Percentiles rank a stretch among this genome's conserved stretches.
Evolutionary conservation across 2,888 invertebrate species (phyloP).

Genomic region (Hesperia comma): DNA sequence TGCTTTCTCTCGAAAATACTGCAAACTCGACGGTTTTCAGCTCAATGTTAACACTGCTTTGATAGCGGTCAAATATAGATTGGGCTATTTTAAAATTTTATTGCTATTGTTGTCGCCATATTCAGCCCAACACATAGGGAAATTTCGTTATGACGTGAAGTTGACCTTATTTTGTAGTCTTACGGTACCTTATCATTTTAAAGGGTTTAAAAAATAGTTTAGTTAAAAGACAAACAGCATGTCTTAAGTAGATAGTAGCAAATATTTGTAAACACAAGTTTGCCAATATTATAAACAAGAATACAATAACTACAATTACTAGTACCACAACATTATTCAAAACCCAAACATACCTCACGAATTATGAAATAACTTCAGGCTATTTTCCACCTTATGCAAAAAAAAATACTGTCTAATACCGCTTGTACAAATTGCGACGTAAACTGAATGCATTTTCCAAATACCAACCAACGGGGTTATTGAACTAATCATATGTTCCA

Average conservation of each 20-base stretch:
- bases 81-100: slow-evolving; percentile 27
- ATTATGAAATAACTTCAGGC: not conserved
- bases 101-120: slow-evolving; percentile 6
- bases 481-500: slow-evolving; percentile 31
- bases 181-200: no score
- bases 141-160: no score
- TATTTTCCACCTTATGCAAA: not conserved
- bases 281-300: not conserved
- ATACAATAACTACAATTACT: not conserved
- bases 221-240: no score
- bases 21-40: slow-evolving; percentile 10
- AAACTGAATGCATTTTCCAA: slow-evolving; percentile 31
- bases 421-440: not conserved
- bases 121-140: no score
- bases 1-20: slow-evolving; percentile 24
- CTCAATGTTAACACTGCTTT: slow-evolving; percentile 30
- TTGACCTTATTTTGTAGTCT: no score
- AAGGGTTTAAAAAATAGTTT: no score
- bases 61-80: slow-evolving; percentile 28
- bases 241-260: no score
- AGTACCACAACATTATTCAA: not conserved
- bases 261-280: not conserved
- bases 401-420: not conserved
- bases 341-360: slow-evolving; percentile 6
- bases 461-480: slow-evolving; percentile 14